Percentiles rank a stretch among this genome's conserved stretches.
Evolutionary conservation across 2,888 invertebrate genomes (phyloP).

Genomic region (Drosophila peninsularis): DNA sequence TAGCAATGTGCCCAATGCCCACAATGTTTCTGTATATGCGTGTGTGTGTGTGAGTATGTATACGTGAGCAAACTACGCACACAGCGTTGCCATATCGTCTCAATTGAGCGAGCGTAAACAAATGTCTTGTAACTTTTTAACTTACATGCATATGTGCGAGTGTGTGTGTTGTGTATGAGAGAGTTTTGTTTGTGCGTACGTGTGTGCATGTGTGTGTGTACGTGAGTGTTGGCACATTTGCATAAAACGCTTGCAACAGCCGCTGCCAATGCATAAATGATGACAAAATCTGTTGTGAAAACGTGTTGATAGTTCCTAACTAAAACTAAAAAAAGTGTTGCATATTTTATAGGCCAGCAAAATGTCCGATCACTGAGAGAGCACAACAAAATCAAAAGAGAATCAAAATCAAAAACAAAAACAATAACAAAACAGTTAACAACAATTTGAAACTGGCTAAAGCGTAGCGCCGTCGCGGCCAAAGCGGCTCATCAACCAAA

Average conservation of each 20-base stretch:
- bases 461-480: conserved; percentile 29
- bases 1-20: conserved; percentile 47
- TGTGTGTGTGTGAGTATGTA: conserved; percentile 39
- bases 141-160: conserved; percentile 29
- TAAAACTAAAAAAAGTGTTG: conserved; percentile 43
- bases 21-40: conserved; percentile 24
- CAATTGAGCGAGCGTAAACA: conserved; percentile 62
- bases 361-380: conserved; percentile 14
- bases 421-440: conserved; percentile 5
- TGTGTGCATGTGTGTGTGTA: conserved; percentile 21
- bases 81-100: conserved; percentile 53
- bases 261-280: conserved; percentile 44
- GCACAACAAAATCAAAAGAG: conserved; percentile 24
- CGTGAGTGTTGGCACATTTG: conserved; percentile 50
- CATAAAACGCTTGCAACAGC: conserved; percentile 45
- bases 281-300: conserved; percentile 31
- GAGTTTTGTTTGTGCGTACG: conserved; percentile 14
- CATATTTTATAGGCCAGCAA: conserved; percentile 47
- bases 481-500: conserved; percentile 47
- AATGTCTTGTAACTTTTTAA: conserved; percentile 67
- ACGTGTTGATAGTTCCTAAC: conserved; percentile 18
- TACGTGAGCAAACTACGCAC: conserved; percentile 41
- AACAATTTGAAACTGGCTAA: not conserved
- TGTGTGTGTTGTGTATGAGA: not conserved
- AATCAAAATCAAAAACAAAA: conserved; percentile 10